These are phyloP conservation scores for Tupiocoris notatus DNA, from an alignment of 2,888 invertebrate genomes.

Conservation along the genomic window DNA sequence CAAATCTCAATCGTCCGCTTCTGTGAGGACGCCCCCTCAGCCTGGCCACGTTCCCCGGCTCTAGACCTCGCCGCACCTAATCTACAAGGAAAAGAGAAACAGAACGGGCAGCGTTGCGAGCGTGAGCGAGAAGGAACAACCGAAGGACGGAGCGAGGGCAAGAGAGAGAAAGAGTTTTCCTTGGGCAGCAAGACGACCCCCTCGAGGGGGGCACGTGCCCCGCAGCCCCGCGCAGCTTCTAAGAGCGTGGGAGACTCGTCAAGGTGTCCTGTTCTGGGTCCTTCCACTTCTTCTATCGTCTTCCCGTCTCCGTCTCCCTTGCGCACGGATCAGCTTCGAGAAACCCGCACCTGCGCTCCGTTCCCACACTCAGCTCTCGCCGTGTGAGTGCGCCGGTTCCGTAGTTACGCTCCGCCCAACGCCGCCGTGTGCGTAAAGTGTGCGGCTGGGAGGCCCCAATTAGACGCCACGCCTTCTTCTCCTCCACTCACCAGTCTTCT, in stretches of 20 bases:
- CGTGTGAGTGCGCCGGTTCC: slow-evolving; percentile 7
- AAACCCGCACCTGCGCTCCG: slow-evolving; percentile 61
- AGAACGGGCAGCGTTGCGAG: too few species aligned
- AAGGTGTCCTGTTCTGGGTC: slow-evolving; percentile 25
- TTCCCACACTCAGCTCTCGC: slow-evolving; percentile 58
- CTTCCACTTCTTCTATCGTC: neutral
- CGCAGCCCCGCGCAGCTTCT: neutral
- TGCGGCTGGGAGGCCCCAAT: slow-evolving; percentile 38
- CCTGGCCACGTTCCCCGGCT: neutral
- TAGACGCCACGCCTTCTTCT: slow-evolving; percentile 39
- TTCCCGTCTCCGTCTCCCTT: neutral
- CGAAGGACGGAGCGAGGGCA: neutral
- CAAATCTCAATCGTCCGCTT: neutral
- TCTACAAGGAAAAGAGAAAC: too few species aligned
- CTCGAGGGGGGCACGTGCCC: slow-evolving; percentile 17
- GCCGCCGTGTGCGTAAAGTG: slow-evolving; percentile 7
- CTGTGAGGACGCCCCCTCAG: neutral
- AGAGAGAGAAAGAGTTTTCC: slow-evolving; percentile 16
- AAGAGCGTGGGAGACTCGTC: slow-evolving; percentile 38
- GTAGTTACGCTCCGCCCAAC: neutral
- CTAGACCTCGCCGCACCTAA: neutral
- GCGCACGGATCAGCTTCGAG: slow-evolving; percentile 17
- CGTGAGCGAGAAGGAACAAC: neutral
- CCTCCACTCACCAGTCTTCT: neutral
- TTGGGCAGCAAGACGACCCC: neutral